Evolutionary conservation across 2,113 vertebrate species (phyloP).

Genomic region (Pelecanoides urinatrix): DNA sequence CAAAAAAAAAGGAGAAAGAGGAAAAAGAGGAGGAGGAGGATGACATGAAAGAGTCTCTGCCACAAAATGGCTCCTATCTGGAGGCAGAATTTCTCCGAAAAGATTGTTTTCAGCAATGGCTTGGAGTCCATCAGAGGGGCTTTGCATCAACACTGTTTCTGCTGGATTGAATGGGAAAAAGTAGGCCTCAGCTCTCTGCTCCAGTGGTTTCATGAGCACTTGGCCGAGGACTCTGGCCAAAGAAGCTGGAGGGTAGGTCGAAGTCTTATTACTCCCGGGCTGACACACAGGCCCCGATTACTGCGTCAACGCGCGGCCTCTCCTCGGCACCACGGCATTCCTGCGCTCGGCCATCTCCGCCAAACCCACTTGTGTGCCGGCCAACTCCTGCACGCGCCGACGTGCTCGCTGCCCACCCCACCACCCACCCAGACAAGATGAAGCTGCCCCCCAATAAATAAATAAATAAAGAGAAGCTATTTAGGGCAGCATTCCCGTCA

Average conservation of each 20-base stretch:
- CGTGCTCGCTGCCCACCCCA: rapidly evolving
- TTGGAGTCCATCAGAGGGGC: neutral
- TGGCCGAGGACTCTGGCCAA: conserved; percentile 11
- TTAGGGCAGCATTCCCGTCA: conserved; percentile 79
- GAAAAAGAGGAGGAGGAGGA: neutral
- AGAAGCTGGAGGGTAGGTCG: neutral
- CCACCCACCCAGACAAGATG: neutral
- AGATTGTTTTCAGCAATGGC: neutral
- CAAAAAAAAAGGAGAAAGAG: neutral
- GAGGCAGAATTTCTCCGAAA: neutral
- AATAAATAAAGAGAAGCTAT: conserved; percentile 69
- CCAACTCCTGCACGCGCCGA: rapidly evolving
- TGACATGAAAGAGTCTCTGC: rapidly evolving
- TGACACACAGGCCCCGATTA: neutral
- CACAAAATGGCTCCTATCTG: neutral
- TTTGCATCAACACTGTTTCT: conserved; percentile 35
- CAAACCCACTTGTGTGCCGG: rapidly evolving
- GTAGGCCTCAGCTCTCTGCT: conserved; percentile 22
- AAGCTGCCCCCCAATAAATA: neutral
- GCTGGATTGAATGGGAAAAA: conserved; percentile 13
- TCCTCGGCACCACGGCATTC: neutral
- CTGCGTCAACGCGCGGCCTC: rapidly evolving
- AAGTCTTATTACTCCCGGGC: rapidly evolving
- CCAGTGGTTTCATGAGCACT: neutral
- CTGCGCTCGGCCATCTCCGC: neutral